Evolutionary conservation across 2,888 invertebrate species (phyloP), one percentile per base, ranked within the genome.

Genomic region (Chelonus formosanus): DNA sequence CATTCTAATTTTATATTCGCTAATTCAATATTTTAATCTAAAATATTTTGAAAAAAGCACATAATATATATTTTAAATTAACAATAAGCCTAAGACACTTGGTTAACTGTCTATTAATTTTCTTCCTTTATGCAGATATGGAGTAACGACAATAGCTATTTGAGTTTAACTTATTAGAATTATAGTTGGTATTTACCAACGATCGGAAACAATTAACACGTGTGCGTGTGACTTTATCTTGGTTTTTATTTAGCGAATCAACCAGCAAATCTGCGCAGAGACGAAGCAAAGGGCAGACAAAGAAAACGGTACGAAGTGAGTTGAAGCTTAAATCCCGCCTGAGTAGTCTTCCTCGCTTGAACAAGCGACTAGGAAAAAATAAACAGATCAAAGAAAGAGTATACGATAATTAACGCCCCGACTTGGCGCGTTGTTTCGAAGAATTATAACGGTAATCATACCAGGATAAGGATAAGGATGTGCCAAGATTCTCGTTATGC

Each of bases 361-460:
- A 61, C 53, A 62, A 58, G 62, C 55, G 66, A 40, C 35, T 36
- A 34, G 36, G 59, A 69, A 64, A 65, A 69, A 67, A 65, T 63
- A 67, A 67, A 67, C 65, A 61, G 62, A 67, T 63, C 63, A 70
- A 65, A 67, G 60, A 57, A 62, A 67, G 70, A 47, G 44, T 40
- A 40, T 67, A 70, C 62, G 73, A 75, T 76, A 78, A 78, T 78
- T 78, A 77, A 76, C 72, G 73, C 74, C 70, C 60, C 71, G 71
- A 76, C 73, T 70, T 67, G 67, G 70, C 71, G 70, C 68, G 74
- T 71, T 69, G 64, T 69, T 69, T 67, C 54, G 47, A 76, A 76
- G 76, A 79, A 76, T 80, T 78, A 80, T 80, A 79, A 80, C 79
- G 79, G 78, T 76, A 76, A 74, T 67, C 60, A 43, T 63, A 56